Base-by-base conservation (phyloP, 1,140 invertebrate genomes). In the Bombus huntii region DNA sequence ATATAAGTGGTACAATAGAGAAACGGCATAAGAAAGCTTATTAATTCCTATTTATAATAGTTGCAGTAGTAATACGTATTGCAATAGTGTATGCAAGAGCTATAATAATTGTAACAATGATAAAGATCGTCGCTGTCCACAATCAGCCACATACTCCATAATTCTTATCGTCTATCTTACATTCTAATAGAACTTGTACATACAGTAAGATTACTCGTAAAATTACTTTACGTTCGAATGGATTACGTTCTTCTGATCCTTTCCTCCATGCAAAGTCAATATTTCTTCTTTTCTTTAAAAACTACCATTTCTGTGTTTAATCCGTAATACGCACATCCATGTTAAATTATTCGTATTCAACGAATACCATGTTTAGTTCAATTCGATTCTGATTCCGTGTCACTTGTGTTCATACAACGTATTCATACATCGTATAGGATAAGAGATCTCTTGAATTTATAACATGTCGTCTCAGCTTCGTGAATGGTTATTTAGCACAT, bases 1-100 rank as follows among this genome's bases (percentile, higher is more conserved):
- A 91, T 92, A 92, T 93, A 90, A 91, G 92, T 93, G 92, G 90
- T 93, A 93, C 89, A 93, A 92, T 93, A 93, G 91, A 93, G 92
- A 92, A 93, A 93, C 90, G 89, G 88, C 89, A 92, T 93, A 92
- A 93, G 92, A 93, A 93, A 93, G 92, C 91, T 91, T 92, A 92
- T 88, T 87, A 83, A 85, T 65, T 88, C 84, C 68, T 88, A 90
- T 31, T 66, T 42, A 80, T 84, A 87, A 83, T 85, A 92, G 84
- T 88, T 86, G 75, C 79, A 34, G 70, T 85, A 85, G 65, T 87
- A 84, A 85, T 85, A 89, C 47, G 76, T 78, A 79, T 78, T 79
- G 66, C 77, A 71, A 75, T 84, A 87, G 28, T 86, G 44, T 53
- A 42, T 71, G 47, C 80, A 57, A 86, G 79, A 68, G 53, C 73